Evolutionary conservation across 1,140 invertebrate species (phyloP), one percentile per base, ranked within the genome.

Genomic region (Pemphigus obesinymphae): DNA sequence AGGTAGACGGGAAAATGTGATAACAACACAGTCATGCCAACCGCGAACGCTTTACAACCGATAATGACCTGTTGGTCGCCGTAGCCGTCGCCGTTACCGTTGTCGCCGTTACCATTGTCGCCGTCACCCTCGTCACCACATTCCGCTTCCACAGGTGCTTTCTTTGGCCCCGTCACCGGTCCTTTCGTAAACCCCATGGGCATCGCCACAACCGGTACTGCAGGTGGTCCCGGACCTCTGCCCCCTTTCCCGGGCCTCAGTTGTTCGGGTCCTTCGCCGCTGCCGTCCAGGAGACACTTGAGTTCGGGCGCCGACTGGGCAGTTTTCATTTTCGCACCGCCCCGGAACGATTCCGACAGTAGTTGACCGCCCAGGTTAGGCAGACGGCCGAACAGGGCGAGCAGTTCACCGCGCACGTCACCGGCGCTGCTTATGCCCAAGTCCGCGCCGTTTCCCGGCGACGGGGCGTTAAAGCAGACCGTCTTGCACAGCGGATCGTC

Each of bases 291-390:
- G 1, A 73, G 10, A 43, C 70, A 80, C 53, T 80, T 80, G 53
- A 80, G 55, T 23, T 80, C 76, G 53, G 76, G 76, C 37, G 76
- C 76, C 11, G 76, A 80, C 37, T 80, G 76, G 15, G 55, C 76
- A 7, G 76, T 75, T 40, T 83, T 82, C 76, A 70, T 81, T 17
- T 81, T 78, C 0, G 23, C 15, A 43, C 13, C 40, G 26, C 6
- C 55, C 15, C 43, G 50, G 17, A 83, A 83, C 37, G 58, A 55
- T 34, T 83, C 83, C 1, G 84, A 82, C 20, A 84, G 61, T 4
- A 83, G 37, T 4, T 73, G 34, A 3, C 84, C 84, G 3, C 84
- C 84, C 13, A 85, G 82, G 40, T 85, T 85, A 17, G 84, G 84
- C 80, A 85, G 34, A 50, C 83, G 83, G 6, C 82, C 75, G 82